Evolutionary conservation across 1,140 invertebrate genomes (phyloP).

Genomic region (Drosophila funebris): DNA sequence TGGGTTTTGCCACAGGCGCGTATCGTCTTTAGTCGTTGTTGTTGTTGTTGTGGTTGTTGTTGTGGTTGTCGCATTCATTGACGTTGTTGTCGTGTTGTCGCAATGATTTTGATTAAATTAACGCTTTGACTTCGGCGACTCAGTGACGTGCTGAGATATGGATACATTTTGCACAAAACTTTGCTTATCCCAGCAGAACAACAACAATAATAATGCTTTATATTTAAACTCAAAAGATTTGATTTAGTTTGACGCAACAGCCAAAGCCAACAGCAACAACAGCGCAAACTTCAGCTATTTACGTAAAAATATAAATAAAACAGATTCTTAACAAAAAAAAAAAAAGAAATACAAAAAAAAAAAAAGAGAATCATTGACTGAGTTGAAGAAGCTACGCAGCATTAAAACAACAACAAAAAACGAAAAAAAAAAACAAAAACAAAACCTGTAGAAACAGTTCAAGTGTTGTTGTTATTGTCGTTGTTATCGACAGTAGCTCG

Average conservation of each 20-base stretch:
- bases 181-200: conserved; percentile 27
- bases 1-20: neutral
- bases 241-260: conserved; percentile 68
- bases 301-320: conserved; percentile 45
- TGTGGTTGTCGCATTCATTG: conserved; percentile 57
- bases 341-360: conserved; percentile 20
- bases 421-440: conserved; percentile 27
- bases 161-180: conserved; percentile 24
- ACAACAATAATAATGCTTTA: conserved; percentile 40
- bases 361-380: conserved; percentile 24
- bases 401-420: neutral
- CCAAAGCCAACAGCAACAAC: conserved; percentile 4
- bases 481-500: conserved; percentile 11
- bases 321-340: conserved; percentile 12
- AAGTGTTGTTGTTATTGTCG: conserved; percentile 22
- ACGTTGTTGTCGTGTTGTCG: conserved; percentile 57
- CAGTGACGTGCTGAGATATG: conserved; percentile 20
- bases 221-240: conserved; percentile 74
- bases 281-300: conserved; percentile 35
- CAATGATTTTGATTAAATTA: conserved; percentile 80
- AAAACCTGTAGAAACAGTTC: conserved; percentile 48
- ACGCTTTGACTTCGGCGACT: conserved; percentile 54
- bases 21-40: conserved; percentile 2
- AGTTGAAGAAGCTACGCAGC: conserved; percentile 54
- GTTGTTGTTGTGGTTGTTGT: conserved; percentile 18